A percentile compares a stretch with the other conserved stretches of the same genome.
Conservation (phyloP, 2,797 vertebrate genomes). For the Aldrovandia affinis region DNA sequence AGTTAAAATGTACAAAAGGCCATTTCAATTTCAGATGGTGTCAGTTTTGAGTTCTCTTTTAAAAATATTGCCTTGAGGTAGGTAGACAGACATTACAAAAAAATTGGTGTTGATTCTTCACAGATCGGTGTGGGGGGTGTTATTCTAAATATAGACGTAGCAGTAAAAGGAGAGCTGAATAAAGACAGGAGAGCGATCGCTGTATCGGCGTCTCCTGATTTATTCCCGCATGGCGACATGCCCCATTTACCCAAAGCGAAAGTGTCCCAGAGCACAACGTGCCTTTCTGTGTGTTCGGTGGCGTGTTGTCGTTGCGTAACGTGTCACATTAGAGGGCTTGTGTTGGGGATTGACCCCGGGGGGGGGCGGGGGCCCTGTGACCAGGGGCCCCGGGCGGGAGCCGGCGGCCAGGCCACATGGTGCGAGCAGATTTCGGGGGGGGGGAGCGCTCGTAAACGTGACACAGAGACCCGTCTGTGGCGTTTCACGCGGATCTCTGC, state of each 20-base stretch:
- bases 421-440: neutral
- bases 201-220: neutral
- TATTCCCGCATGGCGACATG: neutral
- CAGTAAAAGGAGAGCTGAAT: neutral
- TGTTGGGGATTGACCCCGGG: neutral
- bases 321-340: neutral
- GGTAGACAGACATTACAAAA: neutral
- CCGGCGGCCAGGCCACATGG: neutral
- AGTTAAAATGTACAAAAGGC: neutral
- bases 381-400: too few species aligned
- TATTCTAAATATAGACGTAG: neutral
- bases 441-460: neutral
- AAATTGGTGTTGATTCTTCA: neutral
- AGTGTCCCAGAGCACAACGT: neutral
- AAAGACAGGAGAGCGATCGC: neutral
- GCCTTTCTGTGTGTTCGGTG: neutral
- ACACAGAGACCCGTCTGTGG: neutral
- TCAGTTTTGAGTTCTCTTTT: neutral
- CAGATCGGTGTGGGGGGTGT: neutral
- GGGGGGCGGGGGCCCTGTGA: neutral
- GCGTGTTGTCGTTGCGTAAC: neutral
- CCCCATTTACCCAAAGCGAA: neutral
- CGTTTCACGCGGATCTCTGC: neutral
- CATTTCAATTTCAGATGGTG: neutral
- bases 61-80: neutral